A percentile compares a stretch with the other conserved stretches of the same genome.
Conservation (phyloP, 2,888 invertebrate genomes). For the Mesorhabditis sp. region DNA sequence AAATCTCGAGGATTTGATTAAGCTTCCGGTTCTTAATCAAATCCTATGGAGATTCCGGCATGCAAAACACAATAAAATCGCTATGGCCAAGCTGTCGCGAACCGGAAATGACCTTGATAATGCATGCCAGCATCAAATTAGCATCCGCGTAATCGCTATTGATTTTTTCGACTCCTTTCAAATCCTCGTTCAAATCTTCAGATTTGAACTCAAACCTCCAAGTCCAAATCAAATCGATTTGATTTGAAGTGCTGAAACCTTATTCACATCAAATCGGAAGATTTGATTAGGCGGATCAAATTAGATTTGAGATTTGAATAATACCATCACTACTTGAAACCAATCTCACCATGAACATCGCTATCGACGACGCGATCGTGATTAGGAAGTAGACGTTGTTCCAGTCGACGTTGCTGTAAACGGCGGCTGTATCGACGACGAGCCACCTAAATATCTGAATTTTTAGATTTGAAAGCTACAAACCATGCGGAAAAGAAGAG, state of each 20-base stretch:
- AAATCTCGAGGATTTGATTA: too few relatives aligned
- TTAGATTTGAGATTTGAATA: too few relatives aligned
- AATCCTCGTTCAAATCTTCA: neutral
- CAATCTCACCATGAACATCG: slow-evolving; percentile 75
- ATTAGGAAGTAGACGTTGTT: slow-evolving; percentile 77
- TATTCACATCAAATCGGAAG: neutral
- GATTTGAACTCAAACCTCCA: neutral
- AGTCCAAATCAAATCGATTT: neutral
- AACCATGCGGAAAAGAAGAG: slow-evolving; percentile 89
- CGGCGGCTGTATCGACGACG: slow-evolving; percentile 85
- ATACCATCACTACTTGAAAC: neutral
- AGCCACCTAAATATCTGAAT: slow-evolving; percentile 69
- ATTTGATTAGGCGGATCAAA: neutral
- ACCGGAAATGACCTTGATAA: too few relatives aligned
- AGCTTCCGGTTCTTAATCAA: too few relatives aligned
- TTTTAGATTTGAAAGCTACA: neutral
- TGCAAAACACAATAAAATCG: too few relatives aligned
- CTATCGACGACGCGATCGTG: slow-evolving; percentile 87
- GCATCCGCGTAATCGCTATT: too few relatives aligned
- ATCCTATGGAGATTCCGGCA: too few relatives aligned
- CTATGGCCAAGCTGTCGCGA: too few relatives aligned
- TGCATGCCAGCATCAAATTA: too few relatives aligned
- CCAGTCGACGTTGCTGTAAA: slow-evolving; percentile 66
- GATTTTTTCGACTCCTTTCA: too few relatives aligned
- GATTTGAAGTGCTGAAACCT: neutral